phyloP scores from a whole-genome alignment of 1,140 invertebrate genomes.

The Diprion similis region DNA sequence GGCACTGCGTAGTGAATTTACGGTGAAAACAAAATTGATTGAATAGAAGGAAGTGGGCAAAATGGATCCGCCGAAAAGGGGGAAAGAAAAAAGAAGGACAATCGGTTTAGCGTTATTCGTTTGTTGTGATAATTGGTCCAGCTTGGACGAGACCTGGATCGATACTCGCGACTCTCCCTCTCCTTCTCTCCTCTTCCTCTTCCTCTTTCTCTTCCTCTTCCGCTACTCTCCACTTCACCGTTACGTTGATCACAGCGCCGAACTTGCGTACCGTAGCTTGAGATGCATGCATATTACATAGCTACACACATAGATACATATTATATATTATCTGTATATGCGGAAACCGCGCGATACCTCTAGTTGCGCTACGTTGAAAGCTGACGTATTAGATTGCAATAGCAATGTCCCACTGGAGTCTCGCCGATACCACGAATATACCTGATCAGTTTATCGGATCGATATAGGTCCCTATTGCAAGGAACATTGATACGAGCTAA shows the following conservation, averaged over 20 bases:
- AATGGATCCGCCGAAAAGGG: too few relatives aligned
- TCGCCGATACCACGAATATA: too few relatives aligned
- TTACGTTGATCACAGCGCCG: background rate
- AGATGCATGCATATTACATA: background rate
- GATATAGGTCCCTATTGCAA: too few relatives aligned
- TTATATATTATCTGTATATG: too few relatives aligned
- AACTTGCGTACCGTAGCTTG: background rate
- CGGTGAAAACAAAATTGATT: too few relatives aligned
- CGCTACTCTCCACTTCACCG: background rate
- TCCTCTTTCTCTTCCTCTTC: background rate
- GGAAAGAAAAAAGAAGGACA: background rate
- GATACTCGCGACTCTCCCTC: background rate
- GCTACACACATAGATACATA: background rate
- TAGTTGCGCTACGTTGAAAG: background rate
- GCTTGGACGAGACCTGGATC: background rate
- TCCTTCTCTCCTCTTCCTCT: background rate
- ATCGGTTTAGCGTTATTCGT: conserved; percentile 2
- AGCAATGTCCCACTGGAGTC: too few relatives aligned
- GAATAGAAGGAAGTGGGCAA: too few relatives aligned
- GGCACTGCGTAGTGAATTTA: too few relatives aligned
- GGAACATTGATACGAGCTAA: too few relatives aligned
- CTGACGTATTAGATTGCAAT: too few relatives aligned
- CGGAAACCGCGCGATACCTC: background rate
- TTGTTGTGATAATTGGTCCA: background rate
- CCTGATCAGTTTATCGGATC: too few relatives aligned